Evolutionary conservation across 2,888 invertebrate species (phyloP).

Genomic region (Zhuqinia jingwanae): DNA sequence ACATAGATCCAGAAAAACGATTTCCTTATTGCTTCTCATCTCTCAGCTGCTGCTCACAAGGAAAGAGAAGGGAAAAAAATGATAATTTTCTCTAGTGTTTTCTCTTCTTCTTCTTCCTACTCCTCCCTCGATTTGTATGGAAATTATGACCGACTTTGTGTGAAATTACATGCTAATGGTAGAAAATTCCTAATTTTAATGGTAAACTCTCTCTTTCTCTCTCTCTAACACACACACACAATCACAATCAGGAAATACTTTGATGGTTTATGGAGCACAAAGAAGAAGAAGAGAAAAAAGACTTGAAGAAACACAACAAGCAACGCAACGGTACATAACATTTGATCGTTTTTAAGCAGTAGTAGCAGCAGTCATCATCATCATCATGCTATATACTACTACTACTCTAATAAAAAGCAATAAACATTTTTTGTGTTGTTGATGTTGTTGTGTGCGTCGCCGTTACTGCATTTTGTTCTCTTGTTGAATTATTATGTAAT

Average conservation of each 20-base stretch:
- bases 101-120: too few species aligned
- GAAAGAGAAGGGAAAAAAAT: not conserved
- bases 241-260: not conserved
- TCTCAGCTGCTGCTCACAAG: not conserved
- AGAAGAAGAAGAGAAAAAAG: too few species aligned
- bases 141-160: constrained; percentile 36
- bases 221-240: too few species aligned
- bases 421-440: too few species aligned
- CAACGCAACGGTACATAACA: too few species aligned
- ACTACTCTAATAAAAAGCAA: not conserved
- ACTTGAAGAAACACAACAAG: too few species aligned
- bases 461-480: too few species aligned
- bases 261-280: not conserved
- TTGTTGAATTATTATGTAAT: not conserved
- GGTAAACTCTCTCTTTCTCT: not conserved
- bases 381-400: too few species aligned
- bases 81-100: constrained; percentile 17
- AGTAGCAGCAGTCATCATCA: too few species aligned
- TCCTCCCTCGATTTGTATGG: constrained; percentile 31
- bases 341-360: too few species aligned
- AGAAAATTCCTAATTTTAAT: not conserved
- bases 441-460: not conserved
- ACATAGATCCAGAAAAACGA: too few species aligned
- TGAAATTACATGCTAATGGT: constrained; percentile 27
- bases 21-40: constrained; percentile 1